Evolutionary conservation across 2,888 invertebrate genomes (phyloP).

Genomic region (Melanargia galathea): DNA sequence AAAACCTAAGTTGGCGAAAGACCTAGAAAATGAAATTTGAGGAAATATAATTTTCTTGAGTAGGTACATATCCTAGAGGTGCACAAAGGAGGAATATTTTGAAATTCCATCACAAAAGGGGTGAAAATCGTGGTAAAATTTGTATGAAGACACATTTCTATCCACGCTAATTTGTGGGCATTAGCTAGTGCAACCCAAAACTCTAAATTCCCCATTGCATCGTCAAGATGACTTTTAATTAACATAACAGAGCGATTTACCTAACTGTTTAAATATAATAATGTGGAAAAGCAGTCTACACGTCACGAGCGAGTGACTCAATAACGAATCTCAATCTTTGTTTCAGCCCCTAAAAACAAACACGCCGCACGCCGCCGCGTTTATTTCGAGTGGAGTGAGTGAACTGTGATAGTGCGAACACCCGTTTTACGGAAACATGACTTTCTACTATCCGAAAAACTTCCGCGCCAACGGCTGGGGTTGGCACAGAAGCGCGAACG

Average conservation of each 20-base stretch:
- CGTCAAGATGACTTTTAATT: no score
- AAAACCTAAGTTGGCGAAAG: no score
- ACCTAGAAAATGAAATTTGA: no score
- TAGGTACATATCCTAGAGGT: no score
- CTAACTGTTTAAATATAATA: background rate
- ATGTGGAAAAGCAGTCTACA: conserved; percentile 7
- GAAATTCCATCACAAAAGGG: no score
- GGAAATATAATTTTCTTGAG: no score
- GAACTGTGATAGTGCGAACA: conserved; percentile 36
- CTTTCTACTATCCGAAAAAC: conserved; percentile 73
- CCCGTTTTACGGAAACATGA: conserved; percentile 38
- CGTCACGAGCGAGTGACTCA: conserved; percentile 29
- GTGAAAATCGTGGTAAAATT: no score
- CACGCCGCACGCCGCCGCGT: conserved; percentile 13
- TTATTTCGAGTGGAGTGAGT: conserved; percentile 33
- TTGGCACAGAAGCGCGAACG: conserved; percentile 66
- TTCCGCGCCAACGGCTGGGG: conserved; percentile 77
- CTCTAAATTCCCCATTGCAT: no score
- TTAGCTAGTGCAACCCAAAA: no score
- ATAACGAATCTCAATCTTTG: conserved; percentile 27
- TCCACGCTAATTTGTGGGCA: no score
- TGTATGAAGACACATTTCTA: no score
- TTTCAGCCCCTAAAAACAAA: conserved; percentile 36
- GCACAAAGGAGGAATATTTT: no score
- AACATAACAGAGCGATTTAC: background rate